Evolutionary conservation across 2,888 invertebrate genomes (phyloP), one percentile per base, ranked within the genome.

Genomic region (Ferrisia virgata): DNA sequence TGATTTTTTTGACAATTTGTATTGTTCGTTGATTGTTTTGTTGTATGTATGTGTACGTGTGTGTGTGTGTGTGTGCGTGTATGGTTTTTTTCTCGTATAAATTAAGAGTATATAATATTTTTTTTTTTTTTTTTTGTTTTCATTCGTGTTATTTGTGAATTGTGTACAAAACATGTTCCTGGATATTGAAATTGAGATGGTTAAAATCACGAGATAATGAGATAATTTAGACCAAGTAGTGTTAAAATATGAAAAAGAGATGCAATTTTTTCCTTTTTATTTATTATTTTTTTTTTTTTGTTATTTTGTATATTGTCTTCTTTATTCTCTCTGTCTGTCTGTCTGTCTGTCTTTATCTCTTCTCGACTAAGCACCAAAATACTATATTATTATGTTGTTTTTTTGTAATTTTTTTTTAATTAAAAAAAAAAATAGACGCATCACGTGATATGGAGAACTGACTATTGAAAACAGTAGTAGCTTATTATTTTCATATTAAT

Each of bases 381-480:
- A 64, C 18, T 47, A 47, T 8, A 8, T 47, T 31, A n/a, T n/a
- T n/a, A n/a, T n/a, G 64, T 64, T 28, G 13, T 72, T n/a, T 72
- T 72, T 72, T 72, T 72, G 33, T 72, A 33, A n/a, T 47, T 47
- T 47, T 47, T 47, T 47, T 40, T 40, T 40, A 58, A 69, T n/a
- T 25, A 22, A 9, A 72, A 31, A n/a, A 53, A n/a, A 31, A 69
- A 72, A 33, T 72, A 72, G 72, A 72, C 72, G 72, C 72, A 72
- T 72, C 72, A 72, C 72, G 72, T 72, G 72, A 72, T 72, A 72
- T 13, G 33, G 72, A 33, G 72, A 72, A 72, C 72, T 72, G 72
- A 72, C 72, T 53, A 13, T 31, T 33, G 72, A 72, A 72, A 72
- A 72, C 72, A 72, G 72, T 72, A 72, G 36, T 72, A 72, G 72